A percentile compares a stretch with the other conserved stretches of the same genome.
Evolutionary conservation across 2,113 vertebrate genomes (phyloP).

Genomic region (Microtus oregoni): DNA sequence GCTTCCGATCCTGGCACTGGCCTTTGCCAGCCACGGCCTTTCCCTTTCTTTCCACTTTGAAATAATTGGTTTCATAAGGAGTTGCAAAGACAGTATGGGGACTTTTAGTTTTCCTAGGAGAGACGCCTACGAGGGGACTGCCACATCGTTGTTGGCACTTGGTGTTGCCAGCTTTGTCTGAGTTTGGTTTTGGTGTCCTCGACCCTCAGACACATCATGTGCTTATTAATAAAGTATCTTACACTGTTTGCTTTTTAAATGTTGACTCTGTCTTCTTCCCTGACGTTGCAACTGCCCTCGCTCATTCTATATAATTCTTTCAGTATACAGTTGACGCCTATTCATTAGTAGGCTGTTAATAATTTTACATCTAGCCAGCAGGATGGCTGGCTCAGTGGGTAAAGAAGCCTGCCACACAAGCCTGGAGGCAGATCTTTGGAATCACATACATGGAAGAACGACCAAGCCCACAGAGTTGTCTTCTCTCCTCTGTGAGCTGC

Average conservation of each 20-base stretch:
- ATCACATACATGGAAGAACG: not conserved
- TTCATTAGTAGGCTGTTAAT: not conserved
- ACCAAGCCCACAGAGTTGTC: not conserved
- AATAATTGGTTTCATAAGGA: not conserved
- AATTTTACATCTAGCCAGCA: conserved; percentile 16
- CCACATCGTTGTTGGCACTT: too few species aligned
- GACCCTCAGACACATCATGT: not conserved
- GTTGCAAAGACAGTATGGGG: not conserved
- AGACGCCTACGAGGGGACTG: not conserved
- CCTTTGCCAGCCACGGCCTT: not conserved
- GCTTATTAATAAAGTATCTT: not conserved
- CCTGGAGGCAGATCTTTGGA: not conserved
- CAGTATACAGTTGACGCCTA: not conserved
- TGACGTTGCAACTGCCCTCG: not conserved
- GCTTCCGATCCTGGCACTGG: not conserved
- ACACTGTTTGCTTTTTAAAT: not conserved
- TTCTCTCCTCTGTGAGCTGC: too few species aligned
- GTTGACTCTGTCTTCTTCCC: not conserved
- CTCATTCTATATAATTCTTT: not conserved
- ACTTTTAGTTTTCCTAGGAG: not conserved
- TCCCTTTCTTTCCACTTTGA: not conserved
- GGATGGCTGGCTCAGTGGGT: not conserved
- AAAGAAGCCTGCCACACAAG: not conserved
- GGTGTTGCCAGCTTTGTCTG: not conserved
- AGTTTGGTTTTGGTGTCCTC: conserved; percentile 27